Evolutionary conservation across 2,888 invertebrate species (phyloP), one percentile per base, ranked within the genome.

Genomic region (Bombyx huttoni): DNA sequence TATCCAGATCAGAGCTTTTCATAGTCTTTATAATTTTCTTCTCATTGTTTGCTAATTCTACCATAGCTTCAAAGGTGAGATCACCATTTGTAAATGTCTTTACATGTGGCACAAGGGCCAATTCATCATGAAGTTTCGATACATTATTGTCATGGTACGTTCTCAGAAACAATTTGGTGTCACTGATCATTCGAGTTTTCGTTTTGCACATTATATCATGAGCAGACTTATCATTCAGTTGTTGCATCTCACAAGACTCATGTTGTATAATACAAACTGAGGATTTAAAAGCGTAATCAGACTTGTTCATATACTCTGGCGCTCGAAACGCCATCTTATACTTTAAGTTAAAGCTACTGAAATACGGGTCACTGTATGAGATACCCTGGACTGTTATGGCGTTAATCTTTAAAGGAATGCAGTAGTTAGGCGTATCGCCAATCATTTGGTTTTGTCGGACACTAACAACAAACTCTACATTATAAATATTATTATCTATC

Each of bases 331-430:
- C 88, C 87, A 87, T 85, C 87, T 89, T 89, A 87, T 85, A 83
- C 70, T 87, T 89, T 86, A 88, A 86, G 84, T 89, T 89, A 89
- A 89, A 89, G 89, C 89, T 89, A 89, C 81, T 85, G 86, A 88
- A 89, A 85, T 87, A 89, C 78, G 89, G 89, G 89, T 87, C 88
- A 89, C 89, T 88, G 88, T 89, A 88, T 84, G 88, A 88, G 89
- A 89, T 89, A 89, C 89, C 89, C 89, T 89, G 89, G 89, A 89
- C 89, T 89, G 87, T 89, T 89, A 89, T 89, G 89, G 89, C 89
- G 88, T 89, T 87, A 85, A 86, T 89, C 78, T 74, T 84, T 88
- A 87, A 88, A 89, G 89, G 89, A 89, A 89, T 89, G 89, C 87
- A 82, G 85, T 85, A 82, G 79, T 85, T 82, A 81, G 89, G 89